phyloP scores from a whole-genome alignment of 2,113 vertebrate genomes.

The Phylloscopus trochilus region DNA sequence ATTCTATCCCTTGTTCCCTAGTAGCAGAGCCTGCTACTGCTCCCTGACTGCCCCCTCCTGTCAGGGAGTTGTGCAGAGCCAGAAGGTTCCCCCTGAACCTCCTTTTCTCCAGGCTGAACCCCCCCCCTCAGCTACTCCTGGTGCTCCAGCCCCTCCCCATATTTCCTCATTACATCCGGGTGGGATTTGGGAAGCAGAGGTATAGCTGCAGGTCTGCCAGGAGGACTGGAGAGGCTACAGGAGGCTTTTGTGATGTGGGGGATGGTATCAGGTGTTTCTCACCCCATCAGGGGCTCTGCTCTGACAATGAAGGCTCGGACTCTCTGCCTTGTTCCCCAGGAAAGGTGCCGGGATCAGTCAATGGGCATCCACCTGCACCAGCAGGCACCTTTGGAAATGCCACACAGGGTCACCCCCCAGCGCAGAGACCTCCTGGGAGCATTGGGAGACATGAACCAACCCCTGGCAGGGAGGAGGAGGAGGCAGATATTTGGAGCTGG shows the following conservation, averaged over 20 bases:
- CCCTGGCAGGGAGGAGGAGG: neutral
- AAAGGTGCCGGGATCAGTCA: neutral
- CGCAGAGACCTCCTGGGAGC: neutral
- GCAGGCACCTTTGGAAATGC: neutral
- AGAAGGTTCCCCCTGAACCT: neutral
- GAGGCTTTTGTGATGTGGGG: neutral
- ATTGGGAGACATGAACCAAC: neutral
- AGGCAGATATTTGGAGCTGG: neutral
- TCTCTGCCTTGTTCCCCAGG: neutral
- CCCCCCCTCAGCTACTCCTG: neutral
- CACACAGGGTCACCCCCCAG: neutral
- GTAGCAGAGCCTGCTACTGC: too few relatives aligned
- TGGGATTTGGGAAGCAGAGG: neutral
- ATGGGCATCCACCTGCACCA: neutral
- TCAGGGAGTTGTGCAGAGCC: too few relatives aligned
- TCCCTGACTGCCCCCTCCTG: too few relatives aligned
- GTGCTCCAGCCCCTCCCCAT: neutral
- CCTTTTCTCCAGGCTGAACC: neutral
- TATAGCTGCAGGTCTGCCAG: neutral
- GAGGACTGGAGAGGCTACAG: neutral
- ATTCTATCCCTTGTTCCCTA: too few relatives aligned
- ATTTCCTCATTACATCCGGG: neutral
- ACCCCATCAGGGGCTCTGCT: neutral
- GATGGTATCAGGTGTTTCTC: neutral
- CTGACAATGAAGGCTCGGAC: neutral